Evolutionary conservation across 2,113 vertebrate species (phyloP).

Genomic region (Prietella phreatophila): DNA sequence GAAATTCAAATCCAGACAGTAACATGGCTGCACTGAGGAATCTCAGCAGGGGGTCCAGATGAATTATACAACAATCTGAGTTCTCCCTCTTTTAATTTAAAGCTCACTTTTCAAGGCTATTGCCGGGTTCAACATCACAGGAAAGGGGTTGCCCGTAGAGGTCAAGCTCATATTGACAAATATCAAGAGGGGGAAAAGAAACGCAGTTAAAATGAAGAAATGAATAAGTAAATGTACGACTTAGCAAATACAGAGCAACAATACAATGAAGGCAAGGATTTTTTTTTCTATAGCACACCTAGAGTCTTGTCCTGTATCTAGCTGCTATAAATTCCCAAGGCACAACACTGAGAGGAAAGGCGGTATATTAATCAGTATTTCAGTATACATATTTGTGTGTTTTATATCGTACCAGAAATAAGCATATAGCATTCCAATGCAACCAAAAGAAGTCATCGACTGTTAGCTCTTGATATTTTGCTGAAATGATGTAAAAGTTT

Average conservation of each 20-base stretch:
- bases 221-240: constrained; percentile 66
- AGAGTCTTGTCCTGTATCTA: background rate
- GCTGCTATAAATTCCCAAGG: background rate
- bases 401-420: background rate
- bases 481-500: background rate
- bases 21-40: constrained; percentile 66
- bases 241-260: constrained; percentile 64
- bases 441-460: background rate
- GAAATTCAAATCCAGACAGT: constrained; percentile 76
- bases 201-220: constrained; percentile 63
- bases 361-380: background rate
- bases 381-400: background rate
- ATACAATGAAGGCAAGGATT: constrained; percentile 30
- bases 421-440: background rate
- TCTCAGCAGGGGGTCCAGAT: constrained; percentile 70
- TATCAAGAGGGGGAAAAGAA: constrained; percentile 65
- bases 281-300: background rate
- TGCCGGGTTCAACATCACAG: constrained; percentile 64
- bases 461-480: constrained; percentile 6
- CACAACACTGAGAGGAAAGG: constrained; percentile 1
- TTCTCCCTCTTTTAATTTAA: constrained; percentile 75
- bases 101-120: constrained; percentile 74
- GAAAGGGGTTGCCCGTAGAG: constrained; percentile 61
- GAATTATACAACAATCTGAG: constrained; percentile 79
- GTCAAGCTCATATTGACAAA: constrained; percentile 73